phyloP scores from a whole-genome alignment of 64 coral and sea anemone genomes.

The Montipora foliosa region DNA sequence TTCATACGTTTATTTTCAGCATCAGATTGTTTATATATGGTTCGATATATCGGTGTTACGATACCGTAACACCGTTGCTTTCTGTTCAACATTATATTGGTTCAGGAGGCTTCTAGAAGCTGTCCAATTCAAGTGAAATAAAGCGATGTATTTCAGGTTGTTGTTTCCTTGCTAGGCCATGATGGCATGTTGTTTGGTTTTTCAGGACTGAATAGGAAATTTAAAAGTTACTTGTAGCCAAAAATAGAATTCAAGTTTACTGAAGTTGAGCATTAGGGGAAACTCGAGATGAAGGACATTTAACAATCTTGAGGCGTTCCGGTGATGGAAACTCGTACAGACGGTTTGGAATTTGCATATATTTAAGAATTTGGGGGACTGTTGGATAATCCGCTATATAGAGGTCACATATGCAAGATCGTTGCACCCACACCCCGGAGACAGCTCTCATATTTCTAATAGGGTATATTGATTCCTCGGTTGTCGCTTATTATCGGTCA shows the following conservation, averaged over 20 bases:
- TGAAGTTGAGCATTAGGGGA: not conserved
- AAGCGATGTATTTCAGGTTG: not conserved
- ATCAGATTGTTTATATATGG: not conserved
- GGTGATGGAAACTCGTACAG: not conserved
- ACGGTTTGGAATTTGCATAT: constrained; percentile 22
- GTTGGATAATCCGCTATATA: not conserved
- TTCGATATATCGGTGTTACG: not conserved
- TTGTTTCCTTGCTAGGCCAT: not conserved
- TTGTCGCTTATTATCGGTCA: not conserved
- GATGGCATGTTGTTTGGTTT: not conserved
- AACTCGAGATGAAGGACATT: not conserved
- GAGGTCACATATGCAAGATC: constrained; percentile 16
- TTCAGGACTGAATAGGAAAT: not conserved
- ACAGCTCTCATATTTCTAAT: constrained; percentile 30
- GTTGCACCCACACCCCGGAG: constrained; percentile 44
- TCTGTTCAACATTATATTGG: not conserved
- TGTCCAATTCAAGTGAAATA: too few species aligned
- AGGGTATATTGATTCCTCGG: not conserved
- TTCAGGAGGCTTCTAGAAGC: not conserved
- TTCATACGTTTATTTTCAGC: not conserved
- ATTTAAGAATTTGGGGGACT: constrained; percentile 38
- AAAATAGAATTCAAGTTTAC: not conserved
- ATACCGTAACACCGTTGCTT: not conserved
- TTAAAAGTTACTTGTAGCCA: not conserved
- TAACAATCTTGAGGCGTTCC: not conserved